Conservation (phyloP, 2,113 vertebrate species). For the Bambusicola thoracicus region DNA sequence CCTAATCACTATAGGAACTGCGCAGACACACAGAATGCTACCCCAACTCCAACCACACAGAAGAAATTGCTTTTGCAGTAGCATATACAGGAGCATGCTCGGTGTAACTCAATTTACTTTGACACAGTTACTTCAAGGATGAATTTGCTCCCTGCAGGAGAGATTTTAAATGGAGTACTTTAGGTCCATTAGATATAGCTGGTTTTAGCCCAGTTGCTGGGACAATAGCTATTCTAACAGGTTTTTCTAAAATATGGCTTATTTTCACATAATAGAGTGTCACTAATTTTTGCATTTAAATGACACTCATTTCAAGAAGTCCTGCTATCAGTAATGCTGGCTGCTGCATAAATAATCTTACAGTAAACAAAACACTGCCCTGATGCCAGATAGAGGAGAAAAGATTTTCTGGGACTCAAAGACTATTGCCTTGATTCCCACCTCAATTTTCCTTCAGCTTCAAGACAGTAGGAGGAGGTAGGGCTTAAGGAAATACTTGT, state of each 20-base stretch:
- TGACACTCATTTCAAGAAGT: conserved; percentile 14
- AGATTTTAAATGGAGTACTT: conserved; percentile 46
- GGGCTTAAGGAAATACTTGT: not conserved
- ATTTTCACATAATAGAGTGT: conserved; percentile 32
- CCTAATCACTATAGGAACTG: conserved; percentile 35
- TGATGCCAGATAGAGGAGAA: not conserved
- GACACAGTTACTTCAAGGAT: not conserved
- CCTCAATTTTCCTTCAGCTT: not conserved
- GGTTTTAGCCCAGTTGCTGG: conserved; percentile 15
- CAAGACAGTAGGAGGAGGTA: not conserved
- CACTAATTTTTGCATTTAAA: conserved; percentile 47
- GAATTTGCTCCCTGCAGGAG: conserved; percentile 41
- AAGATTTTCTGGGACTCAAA: not conserved
- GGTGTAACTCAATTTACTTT: not conserved
- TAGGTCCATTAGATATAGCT: conserved; percentile 25
- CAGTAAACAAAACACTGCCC: not conserved
- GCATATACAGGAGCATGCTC: not conserved
- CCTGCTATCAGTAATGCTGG: not conserved
- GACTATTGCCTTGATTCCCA: not conserved
- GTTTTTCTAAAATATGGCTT: not conserved
- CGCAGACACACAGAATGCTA: not conserved
- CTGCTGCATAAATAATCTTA: conserved; percentile 1
- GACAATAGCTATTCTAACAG: conserved; percentile 30
- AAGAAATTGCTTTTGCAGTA: conserved; percentile 21
- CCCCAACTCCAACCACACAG: not conserved